Base-by-base conservation (phyloP, 2,797 vertebrate species). In the Hirundo rustica region DNA sequence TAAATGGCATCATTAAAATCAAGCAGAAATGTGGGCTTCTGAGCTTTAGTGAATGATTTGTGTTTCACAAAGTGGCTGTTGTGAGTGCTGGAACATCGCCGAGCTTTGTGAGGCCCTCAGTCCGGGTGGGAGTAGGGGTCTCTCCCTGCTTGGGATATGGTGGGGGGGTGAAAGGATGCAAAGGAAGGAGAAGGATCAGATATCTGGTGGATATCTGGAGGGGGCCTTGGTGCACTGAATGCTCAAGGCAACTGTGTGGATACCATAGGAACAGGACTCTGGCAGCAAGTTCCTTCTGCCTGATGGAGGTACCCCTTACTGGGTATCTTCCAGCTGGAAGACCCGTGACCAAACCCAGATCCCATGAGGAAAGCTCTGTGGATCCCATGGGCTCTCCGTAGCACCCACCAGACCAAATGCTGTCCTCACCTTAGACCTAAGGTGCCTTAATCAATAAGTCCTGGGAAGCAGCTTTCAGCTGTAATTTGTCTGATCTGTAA, bases 401-500 rank as follows among this genome's bases (percentile, higher is more conserved):
- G 64, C 51, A 42, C n/a, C 38, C 1, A 2, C 22, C 27, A 30
- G n/a, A 23, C 58, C 36, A 40, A 36, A 30, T 30, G 34, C 18
- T 72, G 29, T 64, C 34, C 70, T 93, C 66, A 38, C 25, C 13
- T 93, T 21, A 57, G 36, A 30, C 71, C 51, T 73, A 1, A 14
- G 1, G 51, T 91, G 88, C 45, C 85, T 40, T 54, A 76, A 44
- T 65, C 32, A 1, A 22, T 95, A 92, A 93, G 87, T 84, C 48
- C 83, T 61, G 75, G 34, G 38, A 72, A 91, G 48, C 30, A 23
- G 40, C 55, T 94, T 88, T 64, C 80, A 77, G 30, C 85, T 89
- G 62, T 77, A 91, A 71, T 89, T 85, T 73, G 51, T 77, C 55
- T 95, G 88, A 92, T 77, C 90, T 68, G 62, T 90, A 87, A 91